A percentile compares a stretch with the other conserved stretches of the same genome.
phyloP scores from a whole-genome alignment of 2,888 invertebrate species.

The Schrankia costaestrigalis region DNA sequence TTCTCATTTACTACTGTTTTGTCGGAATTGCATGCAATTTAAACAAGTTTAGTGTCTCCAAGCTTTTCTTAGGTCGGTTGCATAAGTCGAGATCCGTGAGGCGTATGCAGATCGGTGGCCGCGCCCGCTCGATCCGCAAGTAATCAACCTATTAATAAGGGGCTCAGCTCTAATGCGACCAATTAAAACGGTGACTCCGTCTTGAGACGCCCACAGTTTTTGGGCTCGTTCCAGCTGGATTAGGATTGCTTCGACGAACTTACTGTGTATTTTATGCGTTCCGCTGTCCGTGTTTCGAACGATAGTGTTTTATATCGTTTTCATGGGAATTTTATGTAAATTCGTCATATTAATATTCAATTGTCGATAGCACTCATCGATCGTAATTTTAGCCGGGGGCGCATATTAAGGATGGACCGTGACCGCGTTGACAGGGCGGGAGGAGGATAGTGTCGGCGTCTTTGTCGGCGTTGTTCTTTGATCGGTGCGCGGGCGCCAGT shows the following conservation, averaged over 20 bases:
- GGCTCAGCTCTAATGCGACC: constrained; percentile 73
- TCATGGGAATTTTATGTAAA: constrained; percentile 61
- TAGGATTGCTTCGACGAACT: constrained; percentile 58
- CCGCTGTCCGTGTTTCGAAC: constrained; percentile 30
- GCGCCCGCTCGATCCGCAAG: constrained; percentile 57
- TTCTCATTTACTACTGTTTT: constrained; percentile 38
- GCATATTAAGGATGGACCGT: constrained; percentile 60
- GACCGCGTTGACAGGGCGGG: constrained; percentile 74
- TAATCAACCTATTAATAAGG: constrained; percentile 80
- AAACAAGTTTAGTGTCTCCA: constrained; percentile 37
- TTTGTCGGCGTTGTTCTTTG: constrained; percentile 70
- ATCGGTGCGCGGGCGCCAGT: constrained; percentile 68
- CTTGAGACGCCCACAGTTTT: constrained; percentile 77
- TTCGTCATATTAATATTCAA: constrained; percentile 61
- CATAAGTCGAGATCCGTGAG: constrained; percentile 42
- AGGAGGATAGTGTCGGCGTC: constrained; percentile 51
- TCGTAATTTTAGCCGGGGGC: constrained; percentile 67
- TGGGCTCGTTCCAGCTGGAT: constrained; percentile 75
- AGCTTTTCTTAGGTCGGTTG: constrained; percentile 52
- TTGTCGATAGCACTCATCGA: constrained; percentile 65
- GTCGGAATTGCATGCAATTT: constrained; percentile 33
- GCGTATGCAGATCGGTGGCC: constrained; percentile 38
- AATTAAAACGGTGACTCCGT: constrained; percentile 75
- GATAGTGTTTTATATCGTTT: constrained; percentile 40
- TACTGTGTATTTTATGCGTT: constrained; percentile 43